Evolutionary conservation across 2,888 invertebrate genomes (phyloP).

Genomic region (Noctua janthina): DNA sequence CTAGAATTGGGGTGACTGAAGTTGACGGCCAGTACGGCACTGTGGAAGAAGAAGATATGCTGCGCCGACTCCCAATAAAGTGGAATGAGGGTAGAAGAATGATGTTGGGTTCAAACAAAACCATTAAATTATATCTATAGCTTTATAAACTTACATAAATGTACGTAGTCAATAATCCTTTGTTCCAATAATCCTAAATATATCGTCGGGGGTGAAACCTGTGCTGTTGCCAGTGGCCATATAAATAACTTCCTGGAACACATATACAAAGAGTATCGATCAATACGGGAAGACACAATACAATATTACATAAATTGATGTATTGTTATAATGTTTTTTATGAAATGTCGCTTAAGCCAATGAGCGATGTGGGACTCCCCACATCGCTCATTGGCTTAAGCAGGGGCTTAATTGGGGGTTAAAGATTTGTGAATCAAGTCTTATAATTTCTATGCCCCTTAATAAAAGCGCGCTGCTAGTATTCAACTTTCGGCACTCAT

Average conservation of each 20-base stretch:
- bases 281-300: background rate
- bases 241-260: background rate
- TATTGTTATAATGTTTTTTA: background rate
- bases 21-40: background rate
- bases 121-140: background rate
- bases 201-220: background rate
- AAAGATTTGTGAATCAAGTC: background rate
- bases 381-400: too few species aligned
- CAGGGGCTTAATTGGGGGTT: background rate
- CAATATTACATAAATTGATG: background rate
- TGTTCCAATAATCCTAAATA: conserved; percentile 2
- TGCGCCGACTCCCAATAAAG: background rate
- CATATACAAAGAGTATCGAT: background rate
- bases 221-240: background rate
- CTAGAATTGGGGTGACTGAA: background rate
- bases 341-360: background rate
- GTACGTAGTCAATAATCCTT: background rate
- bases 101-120: background rate
- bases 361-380: background rate
- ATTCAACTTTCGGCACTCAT: too few species aligned
- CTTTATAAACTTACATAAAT: background rate
- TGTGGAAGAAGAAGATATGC: background rate
- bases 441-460: background rate
- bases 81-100: background rate
- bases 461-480: background rate